Evolutionary conservation across 64 coral and sea anemone genomes (phyloP).

Genomic region (Trachythela sp.): DNA sequence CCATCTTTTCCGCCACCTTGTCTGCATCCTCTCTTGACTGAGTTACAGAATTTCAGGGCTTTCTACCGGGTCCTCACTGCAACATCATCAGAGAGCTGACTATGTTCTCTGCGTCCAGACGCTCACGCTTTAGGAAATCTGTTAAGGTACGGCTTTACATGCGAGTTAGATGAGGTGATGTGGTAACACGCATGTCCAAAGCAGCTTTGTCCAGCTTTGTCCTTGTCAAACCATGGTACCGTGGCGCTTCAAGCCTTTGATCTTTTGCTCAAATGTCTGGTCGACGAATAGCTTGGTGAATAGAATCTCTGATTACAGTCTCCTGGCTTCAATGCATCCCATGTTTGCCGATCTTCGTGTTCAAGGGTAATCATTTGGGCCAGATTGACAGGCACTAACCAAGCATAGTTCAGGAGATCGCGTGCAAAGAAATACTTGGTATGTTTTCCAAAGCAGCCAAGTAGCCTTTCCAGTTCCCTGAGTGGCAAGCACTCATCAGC

Average conservation of each 20-base stretch:
- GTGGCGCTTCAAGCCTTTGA: conserved; percentile 42
- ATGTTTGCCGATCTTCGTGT: neutral
- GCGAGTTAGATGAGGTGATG: conserved; percentile 41
- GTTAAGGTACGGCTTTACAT: conserved; percentile 32
- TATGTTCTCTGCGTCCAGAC: neutral
- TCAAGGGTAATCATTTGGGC: conserved; percentile 27
- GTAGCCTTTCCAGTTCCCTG: conserved; percentile 23
- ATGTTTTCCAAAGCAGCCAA: conserved; percentile 20
- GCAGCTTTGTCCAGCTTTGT: conserved; percentile 48
- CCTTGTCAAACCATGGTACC: conserved; percentile 39
- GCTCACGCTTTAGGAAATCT: neutral
- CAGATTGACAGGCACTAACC: conserved; percentile 25
- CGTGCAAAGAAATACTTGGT: conserved; percentile 38
- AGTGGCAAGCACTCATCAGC: conserved; percentile 1
- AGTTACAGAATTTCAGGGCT: neutral
- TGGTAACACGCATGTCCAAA: conserved; percentile 36
- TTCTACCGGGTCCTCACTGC: neutral
- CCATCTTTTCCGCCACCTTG: too few species aligned
- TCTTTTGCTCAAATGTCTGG: conserved; percentile 41
- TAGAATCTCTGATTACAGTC: conserved; percentile 41
- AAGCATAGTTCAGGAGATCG: conserved; percentile 37
- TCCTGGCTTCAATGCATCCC: conserved; percentile 29
- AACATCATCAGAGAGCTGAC: neutral
- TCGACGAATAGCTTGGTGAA: conserved; percentile 37
- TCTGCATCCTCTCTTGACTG: too few species aligned